These are phyloP conservation scores for Mycetomoellerius zeteki DNA, from an alignment of 1,140 invertebrate species.

Conservation along the genomic window DNA sequence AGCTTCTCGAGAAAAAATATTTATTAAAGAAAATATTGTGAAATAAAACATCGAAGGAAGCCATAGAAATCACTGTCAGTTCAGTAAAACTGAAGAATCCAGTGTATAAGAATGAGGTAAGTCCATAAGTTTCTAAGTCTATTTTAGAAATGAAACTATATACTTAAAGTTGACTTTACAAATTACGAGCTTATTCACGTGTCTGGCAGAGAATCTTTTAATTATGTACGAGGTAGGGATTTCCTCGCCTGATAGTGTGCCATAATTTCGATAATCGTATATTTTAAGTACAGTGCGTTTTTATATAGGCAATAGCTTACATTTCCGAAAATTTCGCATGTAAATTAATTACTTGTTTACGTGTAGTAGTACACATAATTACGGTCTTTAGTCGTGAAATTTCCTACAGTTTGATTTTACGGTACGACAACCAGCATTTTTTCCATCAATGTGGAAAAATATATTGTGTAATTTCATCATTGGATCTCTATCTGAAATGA, in stretches of 20 bases:
- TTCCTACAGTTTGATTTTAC: slow-evolving; percentile 11
- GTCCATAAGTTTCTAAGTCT: background rate
- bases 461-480: slow-evolving; percentile 38
- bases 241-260: background rate
- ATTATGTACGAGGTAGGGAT: background rate
- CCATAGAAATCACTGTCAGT: background rate
- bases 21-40: slow-evolving; percentile 5
- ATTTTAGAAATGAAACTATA: background rate
- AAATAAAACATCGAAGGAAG: slow-evolving; percentile 2
- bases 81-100: background rate
- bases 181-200: background rate
- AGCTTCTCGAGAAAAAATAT: background rate
- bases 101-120: background rate
- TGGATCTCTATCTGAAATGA: background rate
- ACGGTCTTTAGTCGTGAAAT: background rate
- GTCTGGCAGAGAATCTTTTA: background rate
- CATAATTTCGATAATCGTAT: slow-evolving; percentile 24
- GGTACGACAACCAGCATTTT: background rate
- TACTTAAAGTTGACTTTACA: background rate
- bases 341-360: slow-evolving; percentile 45
- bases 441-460: background rate
- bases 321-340: background rate
- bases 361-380: background rate
- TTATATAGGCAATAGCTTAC: background rate
- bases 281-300: background rate